Evolutionary conservation across 2,888 invertebrate species (phyloP).

Genomic region (Lissocephala sabroskyi): DNA sequence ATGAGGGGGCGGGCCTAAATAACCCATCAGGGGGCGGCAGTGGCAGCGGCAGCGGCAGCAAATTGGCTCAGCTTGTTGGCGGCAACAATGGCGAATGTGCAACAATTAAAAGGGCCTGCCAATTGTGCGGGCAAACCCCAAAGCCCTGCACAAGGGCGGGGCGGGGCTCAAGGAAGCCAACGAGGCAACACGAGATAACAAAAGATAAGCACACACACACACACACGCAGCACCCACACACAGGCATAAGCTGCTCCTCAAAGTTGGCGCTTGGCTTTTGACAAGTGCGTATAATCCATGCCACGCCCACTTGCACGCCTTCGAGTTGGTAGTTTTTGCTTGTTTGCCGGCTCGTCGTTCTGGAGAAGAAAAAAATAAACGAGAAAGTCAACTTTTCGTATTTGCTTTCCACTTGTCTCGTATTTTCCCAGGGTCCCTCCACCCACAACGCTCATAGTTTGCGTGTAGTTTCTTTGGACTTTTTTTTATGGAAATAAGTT

Average conservation of each 20-base stretch:
- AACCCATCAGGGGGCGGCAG: too few relatives aligned
- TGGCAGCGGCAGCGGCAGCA: too few relatives aligned
- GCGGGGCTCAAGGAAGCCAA: background rate
- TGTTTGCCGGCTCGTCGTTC: constrained; percentile 20
- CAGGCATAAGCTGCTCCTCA: too few relatives aligned
- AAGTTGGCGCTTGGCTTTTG: too few relatives aligned
- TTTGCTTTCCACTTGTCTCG: constrained; percentile 64
- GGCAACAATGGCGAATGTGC: too few relatives aligned
- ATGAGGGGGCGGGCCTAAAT: constrained; percentile 29
- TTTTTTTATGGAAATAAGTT: constrained; percentile 65
- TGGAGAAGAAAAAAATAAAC: too few relatives aligned
- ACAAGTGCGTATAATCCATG: constrained; percentile 40
- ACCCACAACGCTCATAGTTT: background rate
- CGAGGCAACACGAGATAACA: background rate
- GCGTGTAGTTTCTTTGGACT: constrained; percentile 41
- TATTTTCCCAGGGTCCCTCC: constrained; percentile 27
- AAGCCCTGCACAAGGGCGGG: too few relatives aligned
- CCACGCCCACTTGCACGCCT: constrained; percentile 8
- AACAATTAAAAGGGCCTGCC: too few relatives aligned
- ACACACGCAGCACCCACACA: too few relatives aligned
- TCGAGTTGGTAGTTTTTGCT: background rate
- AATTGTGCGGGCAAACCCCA: too few relatives aligned
- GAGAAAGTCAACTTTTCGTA: constrained; percentile 58
- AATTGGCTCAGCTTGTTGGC: too few relatives aligned
- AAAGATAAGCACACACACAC: background rate